Evolutionary conservation across 64 coral and sea anemone genomes (phyloP).

Genomic region (Astreopora myriophthalma): DNA sequence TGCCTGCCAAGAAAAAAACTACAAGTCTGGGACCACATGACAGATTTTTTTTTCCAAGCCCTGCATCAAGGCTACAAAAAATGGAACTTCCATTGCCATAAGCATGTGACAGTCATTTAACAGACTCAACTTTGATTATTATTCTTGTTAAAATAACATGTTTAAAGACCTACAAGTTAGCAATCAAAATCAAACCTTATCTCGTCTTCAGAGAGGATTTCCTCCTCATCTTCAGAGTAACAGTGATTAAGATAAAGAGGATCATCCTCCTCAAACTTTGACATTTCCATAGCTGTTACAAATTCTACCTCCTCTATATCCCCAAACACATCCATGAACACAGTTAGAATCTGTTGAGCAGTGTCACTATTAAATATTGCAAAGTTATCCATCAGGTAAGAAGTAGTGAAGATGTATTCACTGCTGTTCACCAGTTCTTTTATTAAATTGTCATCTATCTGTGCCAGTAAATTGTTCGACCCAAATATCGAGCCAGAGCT

Average conservation of each 20-base stretch:
- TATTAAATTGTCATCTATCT: slow-evolving; percentile 46
- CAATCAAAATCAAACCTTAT: slow-evolving; percentile 16
- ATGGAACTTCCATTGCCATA: not conserved
- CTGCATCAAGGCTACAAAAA: not conserved
- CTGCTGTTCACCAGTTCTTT: slow-evolving; percentile 24
- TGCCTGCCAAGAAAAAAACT: not conserved
- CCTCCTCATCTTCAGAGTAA: slow-evolving; percentile 2
- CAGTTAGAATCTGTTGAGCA: slow-evolving; percentile 55
- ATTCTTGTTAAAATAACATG: slow-evolving; percentile 10
- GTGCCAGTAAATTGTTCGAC: slow-evolving; percentile 48
- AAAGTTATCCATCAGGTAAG: slow-evolving; percentile 64
- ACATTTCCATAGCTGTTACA: slow-evolving; percentile 28
- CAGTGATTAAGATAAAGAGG: slow-evolving; percentile 15
- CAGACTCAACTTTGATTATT: not conserved
- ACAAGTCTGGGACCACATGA: not conserved
- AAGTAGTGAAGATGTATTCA: slow-evolving; percentile 27
- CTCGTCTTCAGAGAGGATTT: not conserved
- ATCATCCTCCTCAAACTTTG: slow-evolving; percentile 21
- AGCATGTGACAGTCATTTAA: not conserved
- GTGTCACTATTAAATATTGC: slow-evolving; percentile 53
- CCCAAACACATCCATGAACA: slow-evolving; percentile 57
- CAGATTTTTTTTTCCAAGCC: not conserved
- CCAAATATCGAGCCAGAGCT: slow-evolving; percentile 51
- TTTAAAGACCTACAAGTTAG: not conserved
- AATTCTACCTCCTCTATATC: slow-evolving; percentile 39